Evolutionary conservation across 2,113 vertebrate genomes (phyloP), one percentile per base, ranked within the genome.

Genomic region (Bombycilla garrulus): DNA sequence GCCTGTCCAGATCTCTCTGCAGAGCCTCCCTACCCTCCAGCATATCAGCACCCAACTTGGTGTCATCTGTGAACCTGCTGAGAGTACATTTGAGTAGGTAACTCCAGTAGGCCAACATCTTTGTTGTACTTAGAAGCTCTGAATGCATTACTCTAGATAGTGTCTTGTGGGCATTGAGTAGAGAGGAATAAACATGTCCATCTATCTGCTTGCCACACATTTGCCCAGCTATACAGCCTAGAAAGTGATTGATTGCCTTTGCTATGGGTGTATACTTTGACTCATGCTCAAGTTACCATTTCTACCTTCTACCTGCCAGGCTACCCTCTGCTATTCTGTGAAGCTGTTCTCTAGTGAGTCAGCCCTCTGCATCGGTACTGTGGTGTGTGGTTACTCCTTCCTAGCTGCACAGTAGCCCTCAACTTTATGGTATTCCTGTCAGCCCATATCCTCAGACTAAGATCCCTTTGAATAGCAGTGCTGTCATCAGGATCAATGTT

Each of bases 351-450:
- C 15, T 19, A 29, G 35, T 15, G 51, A 36, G n/a, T 54, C 50
- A 60, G 38, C 19, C 21, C 17, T 44, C 42, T 82, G 66, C 8
- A 12, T 9, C 0, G 0, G 0, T 61, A 3, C 19, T 48, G n/a
- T 71, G 26, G 11, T n/a, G 22, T 62, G 15, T 78, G 54, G 28
- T 78, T 81, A 15, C 18, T 64, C 23, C 40, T 88, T 81, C 40
- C 61, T 38, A 61, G 33, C 29, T 53, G 20, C 5, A 9, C 25
- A 21, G 20, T 60, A 42, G 28, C 20, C 5, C 26, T 65, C 45
- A 56, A 35, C 42, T 70, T 86, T 19, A 5, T 21, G 36, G 19
- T 61, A 5, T 53, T 76, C 8, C 23, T 33, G 33, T 70, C 47
- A 70, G 45, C 28, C 21, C 1, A 0, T 62, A 33, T 62, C 19